Evolutionary conservation across 1,140 invertebrate genomes (phyloP), one percentile per base, ranked within the genome.

Genomic region (Stenopsyche tienmushanensis): DNA sequence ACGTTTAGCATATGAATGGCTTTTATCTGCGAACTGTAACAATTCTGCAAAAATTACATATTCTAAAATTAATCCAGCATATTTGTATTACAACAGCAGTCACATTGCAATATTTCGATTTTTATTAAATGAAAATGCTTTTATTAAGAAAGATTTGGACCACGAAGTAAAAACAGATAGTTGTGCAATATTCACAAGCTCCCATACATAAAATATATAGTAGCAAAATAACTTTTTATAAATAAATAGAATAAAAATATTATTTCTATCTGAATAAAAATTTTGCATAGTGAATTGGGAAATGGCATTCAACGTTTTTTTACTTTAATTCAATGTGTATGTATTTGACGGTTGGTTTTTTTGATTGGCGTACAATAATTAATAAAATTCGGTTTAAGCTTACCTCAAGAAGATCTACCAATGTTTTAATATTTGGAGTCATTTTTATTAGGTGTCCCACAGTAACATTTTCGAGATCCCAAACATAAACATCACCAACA

Each of bases 11-110:
- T 25, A 34, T 67, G 65, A 42, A 63, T 44, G 7, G 29, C 59
- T 52, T 50, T 63, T 7, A 67, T 26, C 15, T 50, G 23, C 1
- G 44, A 15, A 2, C 25, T 45, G 44, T 67, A 67, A 58, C 65
- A 67, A 24, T 49, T 47, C 65, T 67, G 21, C 26, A 62, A 47
- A 47, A 47, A 47, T 9, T 54, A 29, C 17, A 10, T 50, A 24
- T 24, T 7, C 23, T 3, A 17, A 50, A 45, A 50, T 50, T n/a
- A n/a, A n/a, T n/a, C n/a, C n/a, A n/a, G n/a, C n/a, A n/a, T n/a
- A 39, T 39, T 39, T n/a, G n/a, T n/a, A n/a, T n/a, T n/a, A n/a
- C n/a, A n/a, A n/a, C n/a, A n/a, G n/a, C n/a, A n/a, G n/a, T n/a
- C n/a, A 34, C 29, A 13, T 34, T 13, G 5, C 13, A 13, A 34